A percentile compares a stretch with the other conserved stretches of the same genome.
Conservation (phyloP, 2,888 invertebrate genomes). For the Drosophila multiciliata region DNA sequence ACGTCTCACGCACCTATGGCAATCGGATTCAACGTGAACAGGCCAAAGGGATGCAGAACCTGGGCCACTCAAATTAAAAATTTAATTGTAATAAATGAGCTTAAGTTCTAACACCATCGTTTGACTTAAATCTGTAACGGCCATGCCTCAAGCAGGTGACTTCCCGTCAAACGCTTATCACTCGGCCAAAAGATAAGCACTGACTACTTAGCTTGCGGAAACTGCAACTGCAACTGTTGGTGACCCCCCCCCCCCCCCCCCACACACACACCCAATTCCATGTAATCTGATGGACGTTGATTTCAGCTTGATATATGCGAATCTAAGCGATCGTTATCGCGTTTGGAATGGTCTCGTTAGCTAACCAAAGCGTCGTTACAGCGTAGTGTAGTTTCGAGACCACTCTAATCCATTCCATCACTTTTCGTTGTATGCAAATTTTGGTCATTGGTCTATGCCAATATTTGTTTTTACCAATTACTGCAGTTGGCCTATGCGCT, state of each 20-base stretch:
- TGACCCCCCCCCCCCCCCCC: not conserved
- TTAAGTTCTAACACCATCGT: not conserved
- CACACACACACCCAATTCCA: not conserved
- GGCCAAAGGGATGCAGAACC: slow-evolving; percentile 26
- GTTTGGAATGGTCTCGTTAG: slow-evolving; percentile 85
- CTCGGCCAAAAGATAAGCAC: slow-evolving; percentile 44
- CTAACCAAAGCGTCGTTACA: slow-evolving; percentile 75
- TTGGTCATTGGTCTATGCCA: slow-evolving; percentile 2
- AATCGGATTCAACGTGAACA: slow-evolving; percentile 92
- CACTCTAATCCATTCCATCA: slow-evolving; percentile 84
- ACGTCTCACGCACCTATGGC: slow-evolving; percentile 95
- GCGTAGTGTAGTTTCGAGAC: slow-evolving; percentile 84
- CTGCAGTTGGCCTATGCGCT: not conserved
- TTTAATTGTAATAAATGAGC: slow-evolving; percentile 26
- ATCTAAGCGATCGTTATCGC: slow-evolving; percentile 81
- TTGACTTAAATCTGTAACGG: slow-evolving; percentile 8
- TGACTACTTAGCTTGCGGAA: slow-evolving; percentile 17
- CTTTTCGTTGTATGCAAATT: slow-evolving; percentile 84
- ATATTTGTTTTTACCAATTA: slow-evolving; percentile 10
- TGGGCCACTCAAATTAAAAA: slow-evolving; percentile 28
- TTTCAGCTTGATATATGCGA: slow-evolving; percentile 65
- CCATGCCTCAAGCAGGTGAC: not conserved
- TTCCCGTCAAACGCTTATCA: slow-evolving; percentile 33
- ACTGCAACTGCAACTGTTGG: slow-evolving; percentile 20
- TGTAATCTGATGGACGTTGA: slow-evolving; percentile 36